These are phyloP conservation scores for Pseudomyrmex dendroicus DNA, from an alignment of 1,140 invertebrate species.

Conservation along the genomic window DNA sequence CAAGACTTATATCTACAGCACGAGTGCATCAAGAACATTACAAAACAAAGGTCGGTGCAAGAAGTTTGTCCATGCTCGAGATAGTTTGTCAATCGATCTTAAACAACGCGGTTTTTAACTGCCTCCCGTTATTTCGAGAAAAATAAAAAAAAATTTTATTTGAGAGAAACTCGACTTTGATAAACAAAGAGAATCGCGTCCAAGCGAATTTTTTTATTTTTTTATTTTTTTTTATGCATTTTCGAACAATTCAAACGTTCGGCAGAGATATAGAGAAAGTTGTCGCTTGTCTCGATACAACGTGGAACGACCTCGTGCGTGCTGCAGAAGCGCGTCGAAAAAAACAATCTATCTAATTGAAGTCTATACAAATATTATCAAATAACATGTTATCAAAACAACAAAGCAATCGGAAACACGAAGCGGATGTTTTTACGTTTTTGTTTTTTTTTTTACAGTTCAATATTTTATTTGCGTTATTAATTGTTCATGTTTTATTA, in stretches of 20 bases:
- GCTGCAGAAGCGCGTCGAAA: neutral
- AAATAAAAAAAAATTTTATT: no score
- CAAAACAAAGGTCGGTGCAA: slow-evolving; percentile 8
- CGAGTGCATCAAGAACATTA: slow-evolving; percentile 25
- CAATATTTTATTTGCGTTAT: no score
- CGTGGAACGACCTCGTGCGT: neutral
- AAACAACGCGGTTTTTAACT: neutral
- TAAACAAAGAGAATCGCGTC: neutral
- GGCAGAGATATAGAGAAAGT: neutral
- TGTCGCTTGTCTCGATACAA: neutral
- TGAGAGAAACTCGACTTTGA: slow-evolving; percentile 4
- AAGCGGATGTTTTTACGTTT: no score
- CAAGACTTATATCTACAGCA: slow-evolving; percentile 12
- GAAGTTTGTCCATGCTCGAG: slow-evolving; percentile 23
- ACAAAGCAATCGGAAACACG: no score
- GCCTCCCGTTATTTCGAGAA: neutral
- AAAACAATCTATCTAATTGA: slow-evolving; percentile 11
- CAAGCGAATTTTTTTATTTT: neutral
- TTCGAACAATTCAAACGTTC: neutral
- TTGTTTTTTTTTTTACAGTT: no score
- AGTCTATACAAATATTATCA: neutral
- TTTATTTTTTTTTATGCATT: no score
- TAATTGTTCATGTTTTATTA: no score
- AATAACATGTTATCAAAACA: neutral
- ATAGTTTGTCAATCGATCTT: slow-evolving; percentile 8